Base-by-base conservation (phyloP, 2,797 vertebrate species). In the Gallirallus australis region DNA sequence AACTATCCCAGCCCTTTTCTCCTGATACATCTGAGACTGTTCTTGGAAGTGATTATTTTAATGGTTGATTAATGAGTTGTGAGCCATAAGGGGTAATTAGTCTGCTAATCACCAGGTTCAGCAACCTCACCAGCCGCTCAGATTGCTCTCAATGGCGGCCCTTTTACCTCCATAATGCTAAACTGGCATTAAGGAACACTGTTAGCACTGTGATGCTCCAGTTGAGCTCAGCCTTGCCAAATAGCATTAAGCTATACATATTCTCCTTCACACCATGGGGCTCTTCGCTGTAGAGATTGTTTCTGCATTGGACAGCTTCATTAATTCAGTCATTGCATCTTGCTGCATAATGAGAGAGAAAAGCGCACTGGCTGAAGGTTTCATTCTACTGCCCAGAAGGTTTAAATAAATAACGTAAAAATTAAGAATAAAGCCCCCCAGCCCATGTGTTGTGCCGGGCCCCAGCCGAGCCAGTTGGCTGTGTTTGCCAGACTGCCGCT, bases 1-100 rank as follows among this genome's bases (percentile, higher is more conserved):
- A 61, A 78, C 31, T 86, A 63, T 30, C 54, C 30, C 30, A 72
- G 54, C 27, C 39, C 92, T 95, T 52, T 89, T 92, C 82, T 56
- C 31, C 37, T 57, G 59, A 15, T 48, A 42, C 35, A 70, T 79
- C 73, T 89, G 64, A 85, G 79, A 86, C 81, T 89, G 61, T 84
- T 94, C 87, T 94, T 94, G 77, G 83, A 97, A 96, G 96, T 18
- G 0, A 79, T 94, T 93, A 39, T 91, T 96, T 96, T 97, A 97
- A 94, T 94, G 80, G 89, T 91, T 96, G 90, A 97, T 98, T 97
- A 97, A 97, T 95, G 75, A 97, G 54, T 89, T 92, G 89, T 89
- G 94, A 96, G 94, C 95, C 93, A 96, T 92, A 37, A 92, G 87
- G 95, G 66, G 60, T 94, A 97, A 97, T 97, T 96, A 97, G 76